These are phyloP conservation scores for Microcebus ravelobensis DNA, from an alignment of 2,113 vertebrate species.

Conservation along the genomic window DNA sequence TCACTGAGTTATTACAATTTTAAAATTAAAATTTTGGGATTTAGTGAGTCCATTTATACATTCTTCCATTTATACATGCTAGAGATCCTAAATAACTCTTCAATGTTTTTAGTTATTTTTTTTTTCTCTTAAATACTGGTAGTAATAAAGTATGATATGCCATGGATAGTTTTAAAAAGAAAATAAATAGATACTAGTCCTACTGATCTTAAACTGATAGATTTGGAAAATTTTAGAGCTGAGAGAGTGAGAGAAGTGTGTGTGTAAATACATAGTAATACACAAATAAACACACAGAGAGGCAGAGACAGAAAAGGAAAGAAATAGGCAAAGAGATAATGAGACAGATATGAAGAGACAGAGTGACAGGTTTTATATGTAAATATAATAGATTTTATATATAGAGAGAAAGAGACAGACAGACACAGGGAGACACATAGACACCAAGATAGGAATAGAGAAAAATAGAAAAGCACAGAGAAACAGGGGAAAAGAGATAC, in stretches of 20 bases:
- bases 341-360: background rate
- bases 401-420: background rate
- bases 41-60: constrained; percentile 11
- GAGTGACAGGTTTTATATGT: background rate
- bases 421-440: background rate
- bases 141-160: background rate
- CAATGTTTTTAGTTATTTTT: constrained; percentile 23
- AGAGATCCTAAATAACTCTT: constrained; percentile 1
- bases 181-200: background rate
- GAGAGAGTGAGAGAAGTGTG: background rate
- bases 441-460: background rate
- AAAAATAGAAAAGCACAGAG: background rate
- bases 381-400: background rate
- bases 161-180: background rate
- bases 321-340: background rate
- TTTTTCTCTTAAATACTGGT: background rate
- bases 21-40: constrained; percentile 59
- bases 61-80: background rate
- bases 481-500: background rate
- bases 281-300: background rate
- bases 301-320: background rate
- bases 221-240: constrained; percentile 28
- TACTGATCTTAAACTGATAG: background rate
- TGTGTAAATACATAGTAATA: background rate
- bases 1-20: constrained; percentile 34